Conservation (phyloP, 2,797 vertebrate genomes). For the Acomys russatus region DNA sequence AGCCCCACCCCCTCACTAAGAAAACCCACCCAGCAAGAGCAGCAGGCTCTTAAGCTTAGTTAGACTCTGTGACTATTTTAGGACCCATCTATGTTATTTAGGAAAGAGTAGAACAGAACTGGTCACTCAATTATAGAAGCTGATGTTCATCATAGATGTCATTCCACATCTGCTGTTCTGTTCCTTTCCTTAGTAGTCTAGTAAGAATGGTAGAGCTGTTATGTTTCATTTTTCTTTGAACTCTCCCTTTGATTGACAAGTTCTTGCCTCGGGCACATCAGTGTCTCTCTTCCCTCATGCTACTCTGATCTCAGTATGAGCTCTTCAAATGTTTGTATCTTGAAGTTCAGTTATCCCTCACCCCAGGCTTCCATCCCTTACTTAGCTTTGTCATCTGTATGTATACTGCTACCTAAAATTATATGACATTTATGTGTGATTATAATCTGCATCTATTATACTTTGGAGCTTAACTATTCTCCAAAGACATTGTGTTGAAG, state of each 20-base stretch:
- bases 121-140: background rate
- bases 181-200: background rate
- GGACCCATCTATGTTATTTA: background rate
- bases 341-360: background rate
- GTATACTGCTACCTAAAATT: background rate
- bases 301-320: background rate
- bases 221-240: background rate
- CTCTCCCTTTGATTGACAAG: background rate
- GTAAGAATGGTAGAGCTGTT: background rate
- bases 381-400: background rate
- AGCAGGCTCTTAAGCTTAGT: background rate
- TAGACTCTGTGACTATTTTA: background rate
- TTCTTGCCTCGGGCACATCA: background rate
- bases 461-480: background rate
- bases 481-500: background rate
- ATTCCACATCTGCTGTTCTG: no score
- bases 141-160: background rate
- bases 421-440: background rate
- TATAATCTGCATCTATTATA: background rate
- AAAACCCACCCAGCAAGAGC: background rate
- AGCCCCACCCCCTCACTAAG: background rate
- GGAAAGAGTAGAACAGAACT: background rate
- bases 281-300: background rate
- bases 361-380: background rate
- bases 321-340: background rate